Conservation (phyloP, 2,113 vertebrate genomes). For the Neofelis nebulosa region DNA sequence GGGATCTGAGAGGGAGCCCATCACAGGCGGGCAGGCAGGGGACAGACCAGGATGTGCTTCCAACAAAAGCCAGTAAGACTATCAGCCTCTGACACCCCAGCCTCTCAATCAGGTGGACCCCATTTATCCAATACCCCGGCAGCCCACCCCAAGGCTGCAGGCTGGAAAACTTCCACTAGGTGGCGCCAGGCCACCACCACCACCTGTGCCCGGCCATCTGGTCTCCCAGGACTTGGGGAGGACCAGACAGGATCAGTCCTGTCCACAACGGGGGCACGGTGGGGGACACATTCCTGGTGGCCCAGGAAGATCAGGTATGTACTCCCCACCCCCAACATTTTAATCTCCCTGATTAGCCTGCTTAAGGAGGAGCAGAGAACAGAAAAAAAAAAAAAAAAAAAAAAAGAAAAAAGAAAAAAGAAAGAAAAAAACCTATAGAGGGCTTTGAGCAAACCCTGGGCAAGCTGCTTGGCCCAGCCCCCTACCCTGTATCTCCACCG, state of each 20-base stretch:
- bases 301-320: neutral
- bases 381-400: neutral
- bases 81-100: neutral
- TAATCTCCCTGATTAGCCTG: neutral
- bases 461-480: neutral
- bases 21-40: neutral
- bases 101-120: too few species aligned
- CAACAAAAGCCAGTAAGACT: neutral
- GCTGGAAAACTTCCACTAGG: neutral
- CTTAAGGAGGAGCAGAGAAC: neutral
- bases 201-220: neutral
- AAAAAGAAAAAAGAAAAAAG: too few species aligned
- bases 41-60: neutral
- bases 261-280: rapidly evolving
- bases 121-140: too few species aligned
- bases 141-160: neutral
- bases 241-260: neutral
- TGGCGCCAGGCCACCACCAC: neutral
- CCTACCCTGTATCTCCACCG: too few species aligned
- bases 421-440: too few species aligned
- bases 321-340: neutral
- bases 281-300: neutral
- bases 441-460: neutral
- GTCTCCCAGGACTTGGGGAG: neutral
- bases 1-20: too few species aligned